Base-by-base conservation (phyloP, 2,113 vertebrate genomes). In the Lepus timidus region DNA sequence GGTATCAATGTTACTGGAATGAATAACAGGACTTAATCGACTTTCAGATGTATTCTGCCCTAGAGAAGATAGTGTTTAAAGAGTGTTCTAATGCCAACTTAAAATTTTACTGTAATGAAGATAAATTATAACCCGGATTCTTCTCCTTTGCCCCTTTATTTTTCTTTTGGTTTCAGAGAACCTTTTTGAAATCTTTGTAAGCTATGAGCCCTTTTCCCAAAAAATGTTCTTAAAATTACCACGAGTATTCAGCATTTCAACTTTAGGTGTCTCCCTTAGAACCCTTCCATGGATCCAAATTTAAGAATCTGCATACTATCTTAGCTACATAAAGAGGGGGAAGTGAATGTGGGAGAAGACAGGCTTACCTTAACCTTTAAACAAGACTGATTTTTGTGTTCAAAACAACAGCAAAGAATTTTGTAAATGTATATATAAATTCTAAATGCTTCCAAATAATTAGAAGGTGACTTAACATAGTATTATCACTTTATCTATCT, bases 381-480 rank as follows among this genome's bases (percentile, higher is more conserved):
- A 36, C 73, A 67, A 81, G 12, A 55, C 39, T 87, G 31, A 67
- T 25, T 90, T 92, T 73, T 88, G 29, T 64, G n/a, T 91, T 93
- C 58, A 93, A 39, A 91, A 51, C 55, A 88, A 29, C 4, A 88
- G 78, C 49, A 75, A 86, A 65, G 13, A 27, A n/a, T 49, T 76
- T 84, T 86, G 36, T 78, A 51, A 71, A 85, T 75, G 22, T 65
- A 12, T 20, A 62, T 44, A 6, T 58, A 49, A 62, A 62, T 79
- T 84, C 27, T 65, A 84, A 7, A 61, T 79, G 27, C 64, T 84
- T 71, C 20, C 75, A 83, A 39, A 51, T 86, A 89, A 90, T 83
- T 67, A 83, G 87, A 93, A 83, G n/a, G 20, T 95, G 31, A 51
- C 22, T 93, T 82, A 51, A 55, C 52, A 44, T 73, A 74, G 79